Evolutionary conservation across 2,797 vertebrate genomes (phyloP), one percentile per base, ranked within the genome.

Genomic region (Sebastes kiyomatsui): DNA sequence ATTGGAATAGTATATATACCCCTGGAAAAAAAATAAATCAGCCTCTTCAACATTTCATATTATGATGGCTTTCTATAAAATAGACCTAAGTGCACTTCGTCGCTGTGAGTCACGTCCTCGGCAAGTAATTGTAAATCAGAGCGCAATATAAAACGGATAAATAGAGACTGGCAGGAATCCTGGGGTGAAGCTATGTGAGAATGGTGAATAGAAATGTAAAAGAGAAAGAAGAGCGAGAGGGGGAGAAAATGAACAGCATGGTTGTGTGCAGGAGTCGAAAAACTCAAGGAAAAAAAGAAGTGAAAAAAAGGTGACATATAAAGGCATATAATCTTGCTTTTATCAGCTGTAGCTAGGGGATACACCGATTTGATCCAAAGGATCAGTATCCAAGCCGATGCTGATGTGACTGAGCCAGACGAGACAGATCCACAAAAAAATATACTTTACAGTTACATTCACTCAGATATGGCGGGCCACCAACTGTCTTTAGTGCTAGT

Each of bases 101-200:
- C 0, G 7, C 25, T 67, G 9, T 75, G 49, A 81, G 42, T 7
- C 1, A 12, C 72, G 33, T 74, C 33, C 67, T 20, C 2, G 3
- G 33, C 11, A 59, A 59, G 52, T n/a, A n/a, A 72, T 7, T 60
- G 59, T 81, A 81, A 78, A 81, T 80, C 67, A 81, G 18, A 55
- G 13, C 0, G 2, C 55, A 59, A 61, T 25, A 28, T 59, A 76
- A 66, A 74, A 65, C 25, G 14, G 68, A 74, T 32, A 77, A 70
- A 80, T 5, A 67, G 30, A 70, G 18, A 65, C n/a, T 18, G 69
- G 23, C 25, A 72, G 28, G 66, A 49, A 80, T 38, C 18, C 56
- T 32, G 23, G 22, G 18, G 33, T 67, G 55, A 68, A 60, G 67
- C 32, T 23, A 52, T 46, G 60, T 27, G 27, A 23, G 18, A 55